Evolutionary conservation across 2,113 vertebrate genomes (phyloP).

Genomic region (Cyprinodon variegatus): DNA sequence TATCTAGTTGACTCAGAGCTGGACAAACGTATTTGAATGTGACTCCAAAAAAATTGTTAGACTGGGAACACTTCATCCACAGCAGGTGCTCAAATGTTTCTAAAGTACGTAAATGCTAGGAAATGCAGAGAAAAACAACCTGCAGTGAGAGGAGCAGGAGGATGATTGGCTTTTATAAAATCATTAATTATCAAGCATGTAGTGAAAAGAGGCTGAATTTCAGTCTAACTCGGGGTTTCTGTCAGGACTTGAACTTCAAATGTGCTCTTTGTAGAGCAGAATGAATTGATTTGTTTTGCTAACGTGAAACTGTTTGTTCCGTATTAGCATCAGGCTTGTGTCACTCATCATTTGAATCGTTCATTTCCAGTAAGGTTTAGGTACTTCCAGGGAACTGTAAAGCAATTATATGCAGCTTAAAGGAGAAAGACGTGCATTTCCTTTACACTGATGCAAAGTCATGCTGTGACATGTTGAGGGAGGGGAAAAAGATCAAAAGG

Average conservation of each 20-base stretch:
- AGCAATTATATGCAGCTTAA: constrained; percentile 7
- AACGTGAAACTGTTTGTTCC: constrained; percentile 1
- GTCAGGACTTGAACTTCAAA: constrained; percentile 12
- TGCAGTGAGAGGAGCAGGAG: constrained; percentile 33
- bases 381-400: background rate
- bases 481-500: constrained; percentile 22
- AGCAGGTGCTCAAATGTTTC: constrained; percentile 15
- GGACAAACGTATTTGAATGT: background rate
- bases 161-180: constrained; percentile 21
- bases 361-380: background rate
- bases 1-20: background rate
- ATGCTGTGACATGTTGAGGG: constrained; percentile 16
- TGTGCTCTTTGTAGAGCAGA: constrained; percentile 2
- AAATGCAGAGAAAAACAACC: constrained; percentile 4
- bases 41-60: background rate
- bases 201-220: constrained; percentile 14
- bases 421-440: constrained; percentile 24
- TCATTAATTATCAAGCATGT: constrained; percentile 19
- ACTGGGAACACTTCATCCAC: background rate
- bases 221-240: constrained; percentile 28
- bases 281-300: background rate
- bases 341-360: background rate
- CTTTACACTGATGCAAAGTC: constrained; percentile 43
- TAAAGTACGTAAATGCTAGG: constrained; percentile 23
- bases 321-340: background rate